Percentiles rank a stretch among this genome's conserved stretches.
Conservation (phyloP, 2,797 vertebrate species). For the Eleutherodactylus coqui region DNA sequence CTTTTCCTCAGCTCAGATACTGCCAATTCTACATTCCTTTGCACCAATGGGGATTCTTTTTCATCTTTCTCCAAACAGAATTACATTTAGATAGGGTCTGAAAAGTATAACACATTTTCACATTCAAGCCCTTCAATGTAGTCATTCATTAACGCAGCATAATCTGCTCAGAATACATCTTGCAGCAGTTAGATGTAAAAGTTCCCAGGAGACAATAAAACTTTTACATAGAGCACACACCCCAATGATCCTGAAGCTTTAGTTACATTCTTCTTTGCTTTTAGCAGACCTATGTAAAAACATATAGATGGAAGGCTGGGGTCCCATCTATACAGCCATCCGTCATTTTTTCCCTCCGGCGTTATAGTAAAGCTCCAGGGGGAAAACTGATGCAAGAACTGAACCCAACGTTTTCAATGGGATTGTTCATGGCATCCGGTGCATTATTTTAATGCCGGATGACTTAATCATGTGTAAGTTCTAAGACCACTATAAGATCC, state of each 20-base stretch:
- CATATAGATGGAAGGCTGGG: not conserved
- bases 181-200: not conserved
- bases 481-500: too few species aligned
- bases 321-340: too few species aligned
- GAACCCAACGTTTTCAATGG: too few species aligned
- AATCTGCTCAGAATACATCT: not conserved
- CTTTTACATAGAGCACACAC: not conserved
- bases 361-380: too few species aligned
- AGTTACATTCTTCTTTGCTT: not conserved
- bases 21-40: constrained; percentile 50
- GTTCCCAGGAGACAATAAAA: not conserved
- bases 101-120: constrained; percentile 17
- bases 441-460: too few species aligned
- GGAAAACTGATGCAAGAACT: too few species aligned
- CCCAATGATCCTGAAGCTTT: not conserved
- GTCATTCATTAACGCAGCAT: constrained; percentile 3
- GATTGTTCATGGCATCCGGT: too few species aligned
- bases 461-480: too few species aligned
- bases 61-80: constrained; percentile 45
- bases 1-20: constrained; percentile 39
- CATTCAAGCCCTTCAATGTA: not conserved
- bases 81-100: constrained; percentile 30
- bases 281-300: not conserved
- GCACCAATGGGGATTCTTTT: constrained; percentile 41
- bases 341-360: too few species aligned